These are phyloP conservation scores for Eremobia ochroleuca DNA, from an alignment of 2,888 invertebrate genomes.

Conservation along the genomic window DNA sequence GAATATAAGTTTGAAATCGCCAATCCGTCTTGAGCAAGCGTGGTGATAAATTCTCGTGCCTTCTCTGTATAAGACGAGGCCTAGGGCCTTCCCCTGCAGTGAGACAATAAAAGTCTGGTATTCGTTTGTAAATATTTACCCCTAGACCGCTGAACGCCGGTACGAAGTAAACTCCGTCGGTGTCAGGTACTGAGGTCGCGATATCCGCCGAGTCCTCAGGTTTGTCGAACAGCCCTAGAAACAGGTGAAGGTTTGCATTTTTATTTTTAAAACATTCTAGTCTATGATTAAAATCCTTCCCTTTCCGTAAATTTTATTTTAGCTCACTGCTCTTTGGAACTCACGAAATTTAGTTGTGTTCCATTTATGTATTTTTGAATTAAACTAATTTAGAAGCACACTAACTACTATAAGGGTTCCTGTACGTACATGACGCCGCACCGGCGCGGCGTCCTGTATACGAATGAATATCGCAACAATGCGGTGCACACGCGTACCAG, in stretches of 20 bases:
- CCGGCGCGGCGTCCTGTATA: too few species aligned
- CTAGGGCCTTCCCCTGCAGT: too few species aligned
- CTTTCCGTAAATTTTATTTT: neutral
- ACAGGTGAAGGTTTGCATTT: constrained; percentile 40
- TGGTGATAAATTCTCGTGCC: neutral
- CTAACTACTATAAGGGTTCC: too few species aligned
- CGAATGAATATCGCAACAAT: too few species aligned
- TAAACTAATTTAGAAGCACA: neutral
- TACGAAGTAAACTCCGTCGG: constrained; percentile 96
- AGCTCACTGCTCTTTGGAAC: neutral
- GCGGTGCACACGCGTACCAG: too few species aligned
- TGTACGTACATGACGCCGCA: too few species aligned
- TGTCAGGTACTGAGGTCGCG: constrained; percentile 93
- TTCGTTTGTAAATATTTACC: constrained; percentile 85
- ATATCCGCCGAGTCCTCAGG: constrained; percentile 93
- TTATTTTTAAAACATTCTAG: neutral
- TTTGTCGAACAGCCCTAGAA: constrained; percentile 92
- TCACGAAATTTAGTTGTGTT: neutral
- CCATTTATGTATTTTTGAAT: neutral
- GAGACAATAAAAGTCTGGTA: neutral
- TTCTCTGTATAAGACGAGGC: neutral
- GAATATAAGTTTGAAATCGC: neutral
- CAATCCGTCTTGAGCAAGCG: neutral
- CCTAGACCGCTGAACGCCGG: constrained; percentile 97
- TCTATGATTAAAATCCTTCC: neutral